phyloP scores from a whole-genome alignment of 1,140 invertebrate genomes.

The Drosophila ohnishii region DNA sequence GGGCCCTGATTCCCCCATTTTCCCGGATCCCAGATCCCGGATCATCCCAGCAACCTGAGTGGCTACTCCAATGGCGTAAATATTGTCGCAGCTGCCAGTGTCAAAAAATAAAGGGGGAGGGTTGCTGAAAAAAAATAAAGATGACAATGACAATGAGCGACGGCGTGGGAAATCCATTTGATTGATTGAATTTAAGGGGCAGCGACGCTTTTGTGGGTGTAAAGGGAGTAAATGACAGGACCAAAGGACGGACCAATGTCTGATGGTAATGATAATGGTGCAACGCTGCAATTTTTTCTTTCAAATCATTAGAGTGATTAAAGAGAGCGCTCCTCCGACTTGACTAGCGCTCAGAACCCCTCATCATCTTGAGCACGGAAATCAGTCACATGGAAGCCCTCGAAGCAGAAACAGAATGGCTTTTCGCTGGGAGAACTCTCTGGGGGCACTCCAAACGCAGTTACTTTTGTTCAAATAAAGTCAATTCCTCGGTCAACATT shows the following conservation, averaged over 20 bases:
- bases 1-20: background rate
- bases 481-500: background rate
- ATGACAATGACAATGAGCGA: slow-evolving; percentile 44
- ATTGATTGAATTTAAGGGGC: slow-evolving; percentile 74
- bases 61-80: slow-evolving; percentile 31
- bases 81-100: slow-evolving; percentile 44
- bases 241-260: slow-evolving; percentile 2
- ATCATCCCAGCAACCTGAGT: slow-evolving; percentile 27
- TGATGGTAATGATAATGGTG: slow-evolving; percentile 28
- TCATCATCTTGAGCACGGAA: slow-evolving; percentile 28
- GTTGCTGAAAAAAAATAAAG: slow-evolving; percentile 30
- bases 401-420: background rate
- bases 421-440: background rate
- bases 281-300: slow-evolving; percentile 38
- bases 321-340: slow-evolving; percentile 22
- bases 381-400: slow-evolving; percentile 23
- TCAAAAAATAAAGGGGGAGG: slow-evolving; percentile 6
- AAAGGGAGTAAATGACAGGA: slow-evolving; percentile 21
- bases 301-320: slow-evolving; percentile 55
- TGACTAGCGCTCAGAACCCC: slow-evolving; percentile 18
- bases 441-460: background rate
- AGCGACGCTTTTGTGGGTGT: slow-evolving; percentile 23
- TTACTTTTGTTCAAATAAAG: slow-evolving; percentile 2
- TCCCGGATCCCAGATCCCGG: background rate
- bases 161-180: slow-evolving; percentile 55